phyloP scores from a whole-genome alignment of 2,888 invertebrate genomes.

The Thera britannica region DNA sequence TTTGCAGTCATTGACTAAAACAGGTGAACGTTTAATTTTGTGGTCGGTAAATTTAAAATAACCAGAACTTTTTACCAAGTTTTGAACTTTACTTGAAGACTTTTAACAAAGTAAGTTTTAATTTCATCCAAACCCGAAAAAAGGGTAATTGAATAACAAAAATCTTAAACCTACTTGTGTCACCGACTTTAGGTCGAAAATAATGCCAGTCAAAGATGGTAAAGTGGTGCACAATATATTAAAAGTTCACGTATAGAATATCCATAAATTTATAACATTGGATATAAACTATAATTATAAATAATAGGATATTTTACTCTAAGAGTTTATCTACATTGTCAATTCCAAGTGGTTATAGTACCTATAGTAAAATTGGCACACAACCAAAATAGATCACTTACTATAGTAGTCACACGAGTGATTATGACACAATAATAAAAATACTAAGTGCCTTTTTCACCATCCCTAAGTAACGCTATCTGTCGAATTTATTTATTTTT shows the following conservation, averaged over 20 bases:
- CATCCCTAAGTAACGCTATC: too few species aligned
- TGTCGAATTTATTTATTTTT: too few species aligned
- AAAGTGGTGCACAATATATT: background rate
- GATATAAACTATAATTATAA: background rate
- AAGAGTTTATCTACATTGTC: background rate
- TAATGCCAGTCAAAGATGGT: background rate
- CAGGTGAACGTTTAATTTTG: too few species aligned
- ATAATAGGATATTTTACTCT: background rate
- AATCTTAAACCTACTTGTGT: background rate
- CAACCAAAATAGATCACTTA: background rate
- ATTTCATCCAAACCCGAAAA: background rate
- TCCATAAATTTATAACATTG: background rate
- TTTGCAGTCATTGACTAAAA: too few species aligned
- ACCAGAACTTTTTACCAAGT: background rate
- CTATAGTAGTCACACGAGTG: background rate
- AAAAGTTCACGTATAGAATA: background rate
- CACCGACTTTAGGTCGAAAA: background rate
- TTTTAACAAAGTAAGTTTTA: background rate
- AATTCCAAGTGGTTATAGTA: background rate
- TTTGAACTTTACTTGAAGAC: background rate
- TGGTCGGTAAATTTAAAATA: too few species aligned
- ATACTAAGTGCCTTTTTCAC: background rate
- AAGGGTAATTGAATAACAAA: background rate
- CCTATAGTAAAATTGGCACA: background rate
- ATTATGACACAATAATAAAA: background rate